Conservation (phyloP, 2,797 vertebrate species). For the Hypotaenidia okinawae region DNA sequence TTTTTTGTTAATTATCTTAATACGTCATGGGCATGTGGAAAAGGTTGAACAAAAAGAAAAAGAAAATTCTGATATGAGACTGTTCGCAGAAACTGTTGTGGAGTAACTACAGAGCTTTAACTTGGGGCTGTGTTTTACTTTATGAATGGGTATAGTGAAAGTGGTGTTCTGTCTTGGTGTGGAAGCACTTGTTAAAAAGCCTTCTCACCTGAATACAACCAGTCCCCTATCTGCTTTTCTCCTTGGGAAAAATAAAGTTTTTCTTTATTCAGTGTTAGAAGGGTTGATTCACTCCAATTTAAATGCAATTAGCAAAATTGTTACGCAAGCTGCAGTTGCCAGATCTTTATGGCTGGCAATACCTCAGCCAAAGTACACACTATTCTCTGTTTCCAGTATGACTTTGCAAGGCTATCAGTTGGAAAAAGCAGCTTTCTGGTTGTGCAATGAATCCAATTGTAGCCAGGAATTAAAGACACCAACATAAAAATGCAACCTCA, state of each 20-base stretch:
- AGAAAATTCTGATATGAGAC: not conserved
- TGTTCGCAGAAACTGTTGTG: not conserved
- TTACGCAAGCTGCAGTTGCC: slow-evolving; percentile 12
- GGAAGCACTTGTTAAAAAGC: not conserved
- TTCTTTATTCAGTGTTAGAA: slow-evolving; percentile 4
- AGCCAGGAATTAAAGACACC: slow-evolving; percentile 4
- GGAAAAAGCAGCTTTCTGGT: slow-evolving; percentile 24
- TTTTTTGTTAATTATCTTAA: not conserved
- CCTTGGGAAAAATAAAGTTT: not conserved
- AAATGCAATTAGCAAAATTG: slow-evolving; percentile 48
- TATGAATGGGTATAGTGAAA: not conserved
- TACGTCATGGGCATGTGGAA: not conserved
- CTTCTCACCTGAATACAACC: not conserved
- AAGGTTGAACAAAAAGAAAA: not conserved
- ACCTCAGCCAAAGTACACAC: slow-evolving; percentile 41
- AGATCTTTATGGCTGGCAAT: slow-evolving; percentile 45
- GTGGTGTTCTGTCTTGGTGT: not conserved
- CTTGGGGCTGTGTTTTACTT: not conserved
- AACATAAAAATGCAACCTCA: not conserved
- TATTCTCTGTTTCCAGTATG: slow-evolving; percentile 32
- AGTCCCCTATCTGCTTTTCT: not conserved
- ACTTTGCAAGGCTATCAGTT: not conserved
- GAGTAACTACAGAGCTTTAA: not conserved
- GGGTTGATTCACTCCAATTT: slow-evolving; percentile 28
- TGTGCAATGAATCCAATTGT: not conserved